A percentile compares a stretch with the other conserved stretches of the same genome.
These are phyloP conservation scores for Recurvirostra avosetta DNA, from an alignment of 2,113 vertebrate genomes.

Conservation along the genomic window DNA sequence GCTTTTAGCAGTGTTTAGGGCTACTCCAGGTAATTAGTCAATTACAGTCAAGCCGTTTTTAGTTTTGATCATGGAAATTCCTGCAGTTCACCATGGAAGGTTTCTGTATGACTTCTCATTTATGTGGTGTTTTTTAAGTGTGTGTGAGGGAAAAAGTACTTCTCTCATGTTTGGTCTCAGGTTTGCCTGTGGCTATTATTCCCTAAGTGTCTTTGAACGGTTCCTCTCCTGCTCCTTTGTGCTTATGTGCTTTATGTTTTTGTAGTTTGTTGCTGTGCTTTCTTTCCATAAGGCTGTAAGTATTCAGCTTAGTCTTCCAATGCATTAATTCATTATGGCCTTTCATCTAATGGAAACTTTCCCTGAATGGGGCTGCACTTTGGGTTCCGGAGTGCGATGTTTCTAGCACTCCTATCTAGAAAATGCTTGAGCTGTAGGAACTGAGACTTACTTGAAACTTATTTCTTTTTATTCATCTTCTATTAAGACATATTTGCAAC, in stretches of 20 bases:
- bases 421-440: background rate
- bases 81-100: background rate
- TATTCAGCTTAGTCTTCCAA: background rate
- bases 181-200: background rate
- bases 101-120: background rate
- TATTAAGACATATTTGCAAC: background rate
- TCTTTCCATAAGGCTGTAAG: background rate
- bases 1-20: background rate
- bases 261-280: background rate
- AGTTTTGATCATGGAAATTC: background rate
- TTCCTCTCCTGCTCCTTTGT: background rate
- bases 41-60: background rate
- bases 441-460: background rate
- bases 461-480: background rate
- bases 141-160: background rate
- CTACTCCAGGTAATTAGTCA: background rate
- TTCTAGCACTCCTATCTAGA: background rate
- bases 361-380: background rate
- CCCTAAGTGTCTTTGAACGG: background rate
- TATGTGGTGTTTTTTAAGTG: background rate
- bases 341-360: background rate
- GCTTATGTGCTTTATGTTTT: background rate
- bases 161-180: background rate
- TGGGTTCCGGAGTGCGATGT: background rate
- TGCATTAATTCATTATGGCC: background rate